These are phyloP conservation scores for Nasonia longicornis DNA, from an alignment of 1,140 invertebrate species.

Conservation along the genomic window DNA sequence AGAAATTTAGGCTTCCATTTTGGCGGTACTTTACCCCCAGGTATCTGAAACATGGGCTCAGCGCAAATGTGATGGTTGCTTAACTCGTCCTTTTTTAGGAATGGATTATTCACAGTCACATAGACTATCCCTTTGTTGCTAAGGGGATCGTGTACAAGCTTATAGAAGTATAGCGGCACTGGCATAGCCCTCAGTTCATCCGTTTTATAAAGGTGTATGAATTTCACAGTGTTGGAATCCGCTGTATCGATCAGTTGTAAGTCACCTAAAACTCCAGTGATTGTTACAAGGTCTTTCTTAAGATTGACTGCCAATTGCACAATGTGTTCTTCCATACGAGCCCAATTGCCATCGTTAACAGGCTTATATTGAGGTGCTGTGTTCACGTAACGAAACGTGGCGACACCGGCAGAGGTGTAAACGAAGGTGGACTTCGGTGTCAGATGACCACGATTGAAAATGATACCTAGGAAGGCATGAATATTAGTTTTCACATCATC, in stretches of 20 bases:
- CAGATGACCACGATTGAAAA: conserved; percentile 12
- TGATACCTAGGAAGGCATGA: neutral
- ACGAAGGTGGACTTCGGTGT: conserved; percentile 9
- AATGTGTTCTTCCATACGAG: conserved; percentile 36
- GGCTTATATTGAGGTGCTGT: conserved; percentile 11
- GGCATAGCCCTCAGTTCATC: conserved; percentile 63
- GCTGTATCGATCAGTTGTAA: conserved; percentile 62
- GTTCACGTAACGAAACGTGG: conserved; percentile 12
- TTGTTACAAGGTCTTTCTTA: conserved; percentile 63
- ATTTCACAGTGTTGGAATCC: conserved; percentile 58
- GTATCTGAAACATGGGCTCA: neutral
- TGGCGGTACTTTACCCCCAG: neutral
- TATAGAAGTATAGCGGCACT: conserved; percentile 68
- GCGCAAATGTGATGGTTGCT: conserved; percentile 7
- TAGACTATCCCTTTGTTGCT: conserved; percentile 64
- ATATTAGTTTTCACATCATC: too few relatives aligned
- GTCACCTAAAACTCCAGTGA: conserved; percentile 69
- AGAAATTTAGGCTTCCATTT: neutral
- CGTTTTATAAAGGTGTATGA: conserved; percentile 61
- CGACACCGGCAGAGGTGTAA: neutral
- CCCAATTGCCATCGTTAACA: conserved; percentile 28
- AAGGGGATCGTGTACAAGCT: conserved; percentile 67
- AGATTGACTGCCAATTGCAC: conserved; percentile 43
- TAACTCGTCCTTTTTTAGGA: conserved; percentile 51
- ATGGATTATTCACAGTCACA: conserved; percentile 70